Evolutionary conservation across 2,888 invertebrate genomes (phyloP).

Genomic region (Sericinus montela): DNA sequence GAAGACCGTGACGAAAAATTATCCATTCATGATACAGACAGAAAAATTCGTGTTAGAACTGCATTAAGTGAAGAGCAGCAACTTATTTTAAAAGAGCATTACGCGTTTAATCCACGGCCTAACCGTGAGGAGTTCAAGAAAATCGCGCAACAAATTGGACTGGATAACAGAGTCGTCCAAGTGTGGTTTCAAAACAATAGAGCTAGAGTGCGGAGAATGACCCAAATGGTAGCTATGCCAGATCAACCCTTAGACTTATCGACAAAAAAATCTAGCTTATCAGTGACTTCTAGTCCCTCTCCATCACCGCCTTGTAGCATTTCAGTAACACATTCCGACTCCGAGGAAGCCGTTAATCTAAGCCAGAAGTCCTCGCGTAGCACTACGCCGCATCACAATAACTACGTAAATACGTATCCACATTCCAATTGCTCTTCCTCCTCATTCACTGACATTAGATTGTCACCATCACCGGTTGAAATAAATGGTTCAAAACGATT

Average conservation of each 20-base stretch:
- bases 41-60: constrained; percentile 94
- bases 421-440: constrained; percentile 81
- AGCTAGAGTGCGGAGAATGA: constrained; percentile 89
- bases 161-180: constrained; percentile 90
- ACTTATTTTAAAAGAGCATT: constrained; percentile 92
- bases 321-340: constrained; percentile 81
- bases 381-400: constrained; percentile 77
- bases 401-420: constrained; percentile 74
- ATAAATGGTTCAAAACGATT: constrained; percentile 55
- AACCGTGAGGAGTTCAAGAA: constrained; percentile 95
- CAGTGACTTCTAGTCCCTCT: constrained; percentile 79
- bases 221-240: constrained; percentile 51
- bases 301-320: constrained; percentile 82
- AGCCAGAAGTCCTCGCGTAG: constrained; percentile 85
- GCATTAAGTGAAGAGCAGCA: constrained; percentile 97
- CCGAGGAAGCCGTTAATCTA: constrained; percentile 87
- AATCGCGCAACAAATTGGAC: constrained; percentile 88
- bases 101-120: constrained; percentile 93
- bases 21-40: constrained; percentile 80
- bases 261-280: constrained; percentile 84
- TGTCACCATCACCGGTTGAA: constrained; percentile 73
- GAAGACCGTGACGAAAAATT: constrained; percentile 75
- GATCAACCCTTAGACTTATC: constrained; percentile 96
- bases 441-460: constrained; percentile 67
- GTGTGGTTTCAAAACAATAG: constrained; percentile 99